Conservation (phyloP, 2,888 invertebrate species). For the Copidosoma aretas region DNA sequence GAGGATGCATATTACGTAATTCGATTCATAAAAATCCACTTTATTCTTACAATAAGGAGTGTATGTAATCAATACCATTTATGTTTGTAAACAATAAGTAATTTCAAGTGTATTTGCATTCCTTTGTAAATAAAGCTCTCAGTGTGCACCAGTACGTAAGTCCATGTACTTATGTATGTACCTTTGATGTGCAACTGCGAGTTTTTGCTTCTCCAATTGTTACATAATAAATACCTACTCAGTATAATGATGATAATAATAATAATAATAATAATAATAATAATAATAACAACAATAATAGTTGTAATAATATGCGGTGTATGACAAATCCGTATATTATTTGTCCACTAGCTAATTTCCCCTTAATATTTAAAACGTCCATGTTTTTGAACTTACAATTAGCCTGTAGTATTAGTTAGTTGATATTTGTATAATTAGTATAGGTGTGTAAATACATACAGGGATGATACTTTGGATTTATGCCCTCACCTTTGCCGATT, state of each 20-base stretch:
- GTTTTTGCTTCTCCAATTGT: no score
- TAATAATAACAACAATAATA: no score
- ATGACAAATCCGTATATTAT: conserved; percentile 22
- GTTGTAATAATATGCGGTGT: neutral
- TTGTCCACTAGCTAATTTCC: conserved; percentile 13
- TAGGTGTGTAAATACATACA: neutral
- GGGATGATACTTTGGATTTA: no score
- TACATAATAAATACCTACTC: no score
- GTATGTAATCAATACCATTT: conserved; percentile 5
- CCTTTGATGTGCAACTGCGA: no score
- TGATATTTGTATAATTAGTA: conserved; percentile 14
- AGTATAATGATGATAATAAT: no score
- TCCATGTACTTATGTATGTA: no score
- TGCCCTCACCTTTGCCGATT: no score
- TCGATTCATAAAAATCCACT: conserved; percentile 30
- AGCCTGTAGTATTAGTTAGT: conserved; percentile 21
- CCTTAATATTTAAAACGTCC: conserved; percentile 36
- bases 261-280: neutral
- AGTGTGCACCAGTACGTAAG: no score
- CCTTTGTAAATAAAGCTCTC: conserved; percentile 14
- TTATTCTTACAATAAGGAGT: conserved; percentile 24
- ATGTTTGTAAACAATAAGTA: conserved; percentile 19
- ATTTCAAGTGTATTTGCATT: conserved; percentile 20
- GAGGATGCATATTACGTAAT: neutral
- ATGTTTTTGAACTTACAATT: conserved; percentile 27